phyloP scores from a whole-genome alignment of 1,140 invertebrate species.

The Hermetia illucens region DNA sequence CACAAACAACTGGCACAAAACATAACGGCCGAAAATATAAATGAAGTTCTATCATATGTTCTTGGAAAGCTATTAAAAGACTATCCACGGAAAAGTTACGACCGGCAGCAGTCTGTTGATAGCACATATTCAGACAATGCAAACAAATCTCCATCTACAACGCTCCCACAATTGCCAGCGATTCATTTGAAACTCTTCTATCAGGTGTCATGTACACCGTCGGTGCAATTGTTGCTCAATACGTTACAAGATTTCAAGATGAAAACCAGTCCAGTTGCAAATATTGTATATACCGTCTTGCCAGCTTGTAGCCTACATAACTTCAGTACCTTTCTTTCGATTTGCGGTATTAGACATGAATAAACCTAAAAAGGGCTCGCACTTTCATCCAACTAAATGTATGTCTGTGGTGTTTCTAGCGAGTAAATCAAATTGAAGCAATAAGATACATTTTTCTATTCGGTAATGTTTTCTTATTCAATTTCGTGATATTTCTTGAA shows the following conservation, averaged over 20 bases:
- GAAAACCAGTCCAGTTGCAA: constrained; percentile 29
- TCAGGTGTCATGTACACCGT: constrained; percentile 43
- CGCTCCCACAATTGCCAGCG: constrained; percentile 29
- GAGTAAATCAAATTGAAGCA: too few species aligned
- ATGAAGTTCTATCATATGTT: constrained; percentile 54
- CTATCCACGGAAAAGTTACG: constrained; percentile 23
- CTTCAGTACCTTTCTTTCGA: constrained; percentile 61
- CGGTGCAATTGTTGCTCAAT: constrained; percentile 36
- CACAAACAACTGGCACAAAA: constrained; percentile 35
- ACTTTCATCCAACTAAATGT: too few species aligned
- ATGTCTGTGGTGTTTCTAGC: too few species aligned
- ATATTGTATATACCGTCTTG: constrained; percentile 54
- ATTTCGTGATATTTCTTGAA: too few species aligned
- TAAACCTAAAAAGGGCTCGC: too few species aligned
- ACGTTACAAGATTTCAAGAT: constrained; percentile 37
- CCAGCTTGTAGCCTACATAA: constrained; percentile 63
- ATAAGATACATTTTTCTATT: too few species aligned
- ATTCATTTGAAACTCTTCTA: constrained; percentile 62
- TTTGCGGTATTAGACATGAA: constrained; percentile 49
- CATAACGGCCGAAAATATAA: constrained; percentile 43
- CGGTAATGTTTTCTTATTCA: too few species aligned
- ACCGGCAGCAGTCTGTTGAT: not conserved
- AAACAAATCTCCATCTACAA: constrained; percentile 3
- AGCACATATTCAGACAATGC: not conserved
- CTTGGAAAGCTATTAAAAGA: constrained; percentile 56